A percentile compares a stretch with the other conserved stretches of the same genome.
Evolutionary conservation across 2,888 invertebrate genomes (phyloP).

Genomic region (Scaeva pyrastri): DNA sequence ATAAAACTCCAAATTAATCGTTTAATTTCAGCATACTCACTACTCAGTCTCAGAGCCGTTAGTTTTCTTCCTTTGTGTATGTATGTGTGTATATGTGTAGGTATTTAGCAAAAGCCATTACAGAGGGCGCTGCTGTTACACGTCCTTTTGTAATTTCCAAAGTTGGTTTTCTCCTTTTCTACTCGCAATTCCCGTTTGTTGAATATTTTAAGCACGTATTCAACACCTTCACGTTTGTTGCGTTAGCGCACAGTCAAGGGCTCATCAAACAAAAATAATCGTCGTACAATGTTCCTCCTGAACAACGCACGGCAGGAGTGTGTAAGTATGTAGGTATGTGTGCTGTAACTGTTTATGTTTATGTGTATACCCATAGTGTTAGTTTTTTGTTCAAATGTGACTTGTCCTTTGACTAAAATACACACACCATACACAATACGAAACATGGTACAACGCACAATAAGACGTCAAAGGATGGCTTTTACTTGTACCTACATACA

Average conservation of each 20-base stretch:
- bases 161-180: slow-evolving; percentile 45
- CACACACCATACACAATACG: background rate
- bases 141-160: slow-evolving; percentile 56
- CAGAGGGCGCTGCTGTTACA: slow-evolving; percentile 12
- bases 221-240: slow-evolving; percentile 71
- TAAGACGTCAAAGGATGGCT: background rate
- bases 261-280: slow-evolving; percentile 63
- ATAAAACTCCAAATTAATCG: slow-evolving; percentile 21
- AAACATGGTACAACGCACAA: background rate
- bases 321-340: too few species aligned
- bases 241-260: slow-evolving; percentile 47
- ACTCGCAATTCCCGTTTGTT: slow-evolving; percentile 35
- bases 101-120: slow-evolving; percentile 11
- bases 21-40: slow-evolving; percentile 19
- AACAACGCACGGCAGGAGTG: slow-evolving; percentile 25
- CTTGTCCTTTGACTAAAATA: slow-evolving; percentile 10
- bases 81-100: too few species aligned
- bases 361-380: slow-evolving; percentile 4
- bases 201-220: slow-evolving; percentile 68
- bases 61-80: background rate
- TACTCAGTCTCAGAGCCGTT: background rate
- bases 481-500: too few species aligned
- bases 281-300: slow-evolving; percentile 36
- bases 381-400: background rate
- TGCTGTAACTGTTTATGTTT: too few species aligned